A percentile compares a stretch with the other conserved stretches of the same genome.
Conservation (phyloP, 2,888 invertebrate genomes). For the Drosophila subsilvestris region DNA sequence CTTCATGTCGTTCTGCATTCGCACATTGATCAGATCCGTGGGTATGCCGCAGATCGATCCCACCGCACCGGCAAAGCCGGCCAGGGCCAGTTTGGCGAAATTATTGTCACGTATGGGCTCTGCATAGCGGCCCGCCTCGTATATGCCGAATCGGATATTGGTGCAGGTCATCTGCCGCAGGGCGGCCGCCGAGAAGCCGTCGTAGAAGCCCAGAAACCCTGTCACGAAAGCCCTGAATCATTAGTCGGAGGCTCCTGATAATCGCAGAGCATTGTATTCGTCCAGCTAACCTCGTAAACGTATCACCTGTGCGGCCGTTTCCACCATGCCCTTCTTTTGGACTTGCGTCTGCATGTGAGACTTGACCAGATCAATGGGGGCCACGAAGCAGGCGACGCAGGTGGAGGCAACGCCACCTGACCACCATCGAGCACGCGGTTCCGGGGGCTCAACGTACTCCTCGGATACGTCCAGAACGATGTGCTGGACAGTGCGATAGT, state of each 20-base stretch:
- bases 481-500: neutral
- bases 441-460: neutral
- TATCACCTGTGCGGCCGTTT: conserved; percentile 36
- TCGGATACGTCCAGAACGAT: neutral
- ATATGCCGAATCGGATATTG: conserved; percentile 51
- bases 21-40: conserved; percentile 53
- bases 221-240: neutral
- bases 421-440: conserved; percentile 56
- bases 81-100: conserved; percentile 31
- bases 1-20: conserved; percentile 63
- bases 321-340: conserved; percentile 12
- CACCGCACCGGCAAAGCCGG: conserved; percentile 41
- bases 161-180: conserved; percentile 47
- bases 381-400: conserved; percentile 44
- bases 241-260: neutral
- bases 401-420: conserved; percentile 58
- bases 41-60: conserved; percentile 48
- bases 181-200: conserved; percentile 55
- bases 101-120: conserved; percentile 23
- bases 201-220: conserved; percentile 51
- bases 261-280: neutral
- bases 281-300: conserved; percentile 27
- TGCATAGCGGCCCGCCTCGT: conserved; percentile 38
- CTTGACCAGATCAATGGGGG: conserved; percentile 57
- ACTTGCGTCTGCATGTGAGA: conserved; percentile 60